These are phyloP conservation scores for Ctenodactylus gundi DNA, from an alignment of 2,113 vertebrate species.

Conservation along the genomic window DNA sequence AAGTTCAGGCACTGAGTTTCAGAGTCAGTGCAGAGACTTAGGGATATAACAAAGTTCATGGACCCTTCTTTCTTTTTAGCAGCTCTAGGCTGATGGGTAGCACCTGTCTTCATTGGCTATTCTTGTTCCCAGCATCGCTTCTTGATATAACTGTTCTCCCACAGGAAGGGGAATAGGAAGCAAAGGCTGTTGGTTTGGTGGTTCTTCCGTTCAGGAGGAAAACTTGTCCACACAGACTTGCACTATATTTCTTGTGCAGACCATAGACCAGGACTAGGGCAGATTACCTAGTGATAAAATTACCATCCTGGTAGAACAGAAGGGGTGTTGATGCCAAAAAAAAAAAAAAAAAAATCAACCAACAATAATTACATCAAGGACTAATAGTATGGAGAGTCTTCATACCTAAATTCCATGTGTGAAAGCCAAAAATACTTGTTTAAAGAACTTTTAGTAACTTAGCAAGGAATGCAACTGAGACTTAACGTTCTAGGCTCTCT, in stretches of 20 bases:
- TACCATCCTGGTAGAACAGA: neutral
- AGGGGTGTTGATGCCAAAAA: neutral
- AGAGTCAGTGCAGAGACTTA: neutral
- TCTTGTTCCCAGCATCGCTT: neutral
- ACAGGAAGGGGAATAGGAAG: neutral
- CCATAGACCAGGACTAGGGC: neutral
- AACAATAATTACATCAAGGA: neutral
- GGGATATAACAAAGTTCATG: neutral
- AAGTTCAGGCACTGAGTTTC: neutral
- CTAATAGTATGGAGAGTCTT: neutral
- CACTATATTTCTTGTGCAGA: rapidly evolving
- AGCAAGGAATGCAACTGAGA: neutral
- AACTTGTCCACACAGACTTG: neutral
- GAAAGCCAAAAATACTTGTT: neutral
- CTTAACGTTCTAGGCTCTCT: neutral
- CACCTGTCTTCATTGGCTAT: neutral
- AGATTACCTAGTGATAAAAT: neutral
- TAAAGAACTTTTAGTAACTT: neutral
- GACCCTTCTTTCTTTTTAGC: neutral
- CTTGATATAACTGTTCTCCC: neutral
- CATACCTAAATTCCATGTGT: neutral
- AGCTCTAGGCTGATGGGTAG: neutral
- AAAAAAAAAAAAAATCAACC: too few relatives aligned
- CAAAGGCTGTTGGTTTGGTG: neutral
- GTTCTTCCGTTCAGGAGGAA: neutral